phyloP scores from a whole-genome alignment of 2,113 vertebrate genomes.

The Scomber scombrus region DNA sequence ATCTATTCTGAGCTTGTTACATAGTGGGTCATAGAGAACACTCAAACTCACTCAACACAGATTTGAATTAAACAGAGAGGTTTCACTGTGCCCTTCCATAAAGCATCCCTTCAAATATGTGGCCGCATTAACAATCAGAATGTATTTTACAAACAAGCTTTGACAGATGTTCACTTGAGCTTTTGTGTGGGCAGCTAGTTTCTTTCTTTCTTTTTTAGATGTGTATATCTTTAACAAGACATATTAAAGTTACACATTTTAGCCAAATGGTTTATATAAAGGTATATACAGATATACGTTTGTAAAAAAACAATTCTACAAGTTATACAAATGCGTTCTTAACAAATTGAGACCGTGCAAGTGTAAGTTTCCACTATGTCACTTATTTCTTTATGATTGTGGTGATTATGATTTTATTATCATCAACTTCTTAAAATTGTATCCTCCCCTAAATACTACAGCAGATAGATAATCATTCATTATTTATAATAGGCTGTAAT shows the following conservation, averaged over 20 bases:
- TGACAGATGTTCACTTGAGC: constrained; percentile 56
- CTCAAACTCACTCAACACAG: constrained; percentile 37
- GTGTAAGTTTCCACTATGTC: background rate
- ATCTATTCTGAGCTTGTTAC: constrained; percentile 49
- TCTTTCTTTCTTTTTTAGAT: background rate
- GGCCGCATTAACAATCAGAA: constrained; percentile 35
- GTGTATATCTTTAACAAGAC: constrained; percentile 9
- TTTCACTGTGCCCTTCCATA: constrained; percentile 22
- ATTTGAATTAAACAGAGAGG: constrained; percentile 40
- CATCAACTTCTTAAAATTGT: background rate
- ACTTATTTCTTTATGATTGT: background rate
- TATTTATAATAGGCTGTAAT: constrained; percentile 32
- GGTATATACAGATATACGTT: background rate
- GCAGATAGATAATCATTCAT: constrained; percentile 10
- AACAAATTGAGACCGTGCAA: background rate
- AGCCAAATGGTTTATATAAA: background rate
- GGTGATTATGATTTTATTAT: background rate
- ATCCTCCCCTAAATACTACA: background rate
- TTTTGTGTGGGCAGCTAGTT: constrained; percentile 30
- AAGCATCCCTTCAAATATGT: constrained; percentile 21
- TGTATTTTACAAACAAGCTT: constrained; percentile 38
- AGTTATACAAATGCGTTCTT: background rate
- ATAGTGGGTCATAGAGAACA: constrained; percentile 25
- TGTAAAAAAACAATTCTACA: background rate
- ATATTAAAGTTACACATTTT: background rate